Percentiles rank a stretch among this genome's conserved stretches.
phyloP scores from a whole-genome alignment of 2,797 vertebrate genomes.

The Ciconia nigra region DNA sequence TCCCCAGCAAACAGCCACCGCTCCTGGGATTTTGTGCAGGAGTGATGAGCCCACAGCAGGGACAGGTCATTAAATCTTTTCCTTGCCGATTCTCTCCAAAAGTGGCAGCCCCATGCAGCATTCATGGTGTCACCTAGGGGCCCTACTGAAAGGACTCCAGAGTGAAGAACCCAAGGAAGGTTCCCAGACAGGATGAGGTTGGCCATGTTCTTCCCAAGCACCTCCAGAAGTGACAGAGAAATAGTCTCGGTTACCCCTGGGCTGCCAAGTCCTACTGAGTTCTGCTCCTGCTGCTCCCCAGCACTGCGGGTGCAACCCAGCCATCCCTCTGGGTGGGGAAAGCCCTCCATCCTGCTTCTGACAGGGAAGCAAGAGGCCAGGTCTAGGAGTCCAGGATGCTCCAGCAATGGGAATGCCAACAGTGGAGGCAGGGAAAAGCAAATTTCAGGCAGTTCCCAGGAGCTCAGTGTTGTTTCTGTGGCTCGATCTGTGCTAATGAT shows the following conservation, averaged over 20 bases:
- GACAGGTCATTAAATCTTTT: background rate
- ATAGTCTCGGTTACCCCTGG: accelerated
- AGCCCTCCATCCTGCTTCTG: background rate
- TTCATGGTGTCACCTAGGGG: background rate
- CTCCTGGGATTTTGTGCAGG: background rate
- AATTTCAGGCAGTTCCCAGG: background rate
- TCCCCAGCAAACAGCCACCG: background rate
- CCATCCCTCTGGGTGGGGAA: background rate
- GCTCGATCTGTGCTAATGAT: background rate
- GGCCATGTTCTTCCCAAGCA: background rate
- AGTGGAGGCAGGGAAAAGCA: background rate
- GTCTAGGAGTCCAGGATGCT: background rate
- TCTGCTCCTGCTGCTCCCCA: background rate
- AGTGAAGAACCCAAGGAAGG: background rate
- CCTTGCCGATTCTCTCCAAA: background rate
- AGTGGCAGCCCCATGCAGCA: background rate
- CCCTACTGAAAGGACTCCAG: background rate
- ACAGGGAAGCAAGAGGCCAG: background rate
- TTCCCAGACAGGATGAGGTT: accelerated
- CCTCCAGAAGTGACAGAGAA: background rate
- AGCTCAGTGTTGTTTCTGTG: background rate
- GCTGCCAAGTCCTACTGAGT: background rate
- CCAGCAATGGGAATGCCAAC: background rate
- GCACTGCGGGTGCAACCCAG: background rate
- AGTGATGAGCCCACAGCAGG: background rate